Percentiles rank a stretch among this genome's conserved stretches.
phyloP scores from a whole-genome alignment of 2,888 invertebrate species.

The Stenoptilia bipunctidactyla region DNA sequence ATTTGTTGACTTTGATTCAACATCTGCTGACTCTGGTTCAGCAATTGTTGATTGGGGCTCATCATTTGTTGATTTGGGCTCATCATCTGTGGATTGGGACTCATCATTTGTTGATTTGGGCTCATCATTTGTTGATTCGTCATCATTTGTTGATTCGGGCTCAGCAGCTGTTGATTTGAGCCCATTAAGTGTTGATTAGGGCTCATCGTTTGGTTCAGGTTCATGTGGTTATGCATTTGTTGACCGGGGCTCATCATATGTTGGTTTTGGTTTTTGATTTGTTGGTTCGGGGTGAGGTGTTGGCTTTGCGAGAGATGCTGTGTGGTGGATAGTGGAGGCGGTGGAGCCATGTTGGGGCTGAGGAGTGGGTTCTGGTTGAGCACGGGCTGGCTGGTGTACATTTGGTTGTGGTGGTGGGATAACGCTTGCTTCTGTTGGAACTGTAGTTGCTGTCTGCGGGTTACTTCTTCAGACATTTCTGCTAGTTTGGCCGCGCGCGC shows the following conservation, averaged over 20 bases:
- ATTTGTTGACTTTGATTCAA: constrained; percentile 9
- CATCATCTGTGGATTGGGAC: constrained; percentile 8
- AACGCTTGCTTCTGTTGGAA: constrained; percentile 37
- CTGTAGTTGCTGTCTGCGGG: constrained; percentile 59
- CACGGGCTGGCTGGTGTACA: constrained; percentile 2
- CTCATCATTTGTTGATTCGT: not conserved
- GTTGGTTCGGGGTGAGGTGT: not conserved
- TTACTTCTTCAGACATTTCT: constrained; percentile 86
- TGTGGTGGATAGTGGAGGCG: not conserved
- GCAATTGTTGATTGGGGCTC: not conserved
- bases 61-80: constrained; percentile 6
- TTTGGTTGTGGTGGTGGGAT: constrained; percentile 19
- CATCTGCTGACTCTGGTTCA: constrained; percentile 4
- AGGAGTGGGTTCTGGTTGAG: not conserved
- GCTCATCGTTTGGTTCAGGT: constrained; percentile 2
- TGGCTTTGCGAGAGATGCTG: not conserved
- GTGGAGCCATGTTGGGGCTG: not conserved
- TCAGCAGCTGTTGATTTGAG: not conserved
- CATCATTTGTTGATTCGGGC: not conserved
- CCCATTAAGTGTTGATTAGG: constrained; percentile 7
- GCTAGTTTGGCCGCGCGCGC: constrained; percentile 75
- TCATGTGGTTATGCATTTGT: constrained; percentile 3
- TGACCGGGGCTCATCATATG: constrained; percentile 4
- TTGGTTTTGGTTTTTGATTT: constrained; percentile 2
- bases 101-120: constrained; percentile 6